Conservation (phyloP, 2,797 vertebrate species). For the Gorsachius magnificus region DNA sequence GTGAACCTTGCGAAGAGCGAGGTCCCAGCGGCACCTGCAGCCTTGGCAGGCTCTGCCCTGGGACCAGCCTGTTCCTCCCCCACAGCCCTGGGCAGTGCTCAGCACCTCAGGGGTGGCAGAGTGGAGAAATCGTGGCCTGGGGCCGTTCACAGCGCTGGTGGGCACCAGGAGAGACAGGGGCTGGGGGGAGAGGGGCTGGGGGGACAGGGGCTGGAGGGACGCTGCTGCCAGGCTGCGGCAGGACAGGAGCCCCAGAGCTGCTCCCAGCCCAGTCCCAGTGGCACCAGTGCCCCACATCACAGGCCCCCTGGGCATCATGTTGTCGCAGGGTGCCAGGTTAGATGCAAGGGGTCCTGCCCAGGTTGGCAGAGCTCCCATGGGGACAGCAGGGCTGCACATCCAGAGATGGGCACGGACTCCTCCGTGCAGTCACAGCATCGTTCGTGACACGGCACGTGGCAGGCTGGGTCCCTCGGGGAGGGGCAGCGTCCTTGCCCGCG, state of each 20-base stretch:
- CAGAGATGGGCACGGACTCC: not conserved
- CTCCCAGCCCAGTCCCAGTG: not conserved
- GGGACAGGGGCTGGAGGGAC: not conserved
- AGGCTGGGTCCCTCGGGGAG: not conserved
- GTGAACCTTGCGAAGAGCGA: constrained; percentile 2
- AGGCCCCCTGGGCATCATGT: accelerated
- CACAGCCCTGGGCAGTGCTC: not conserved
- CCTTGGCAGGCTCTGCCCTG: not conserved
- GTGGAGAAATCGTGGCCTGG: not conserved
- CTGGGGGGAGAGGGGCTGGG: no score
- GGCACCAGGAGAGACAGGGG: not conserved
- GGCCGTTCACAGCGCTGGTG: not conserved
- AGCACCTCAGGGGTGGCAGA: not conserved
- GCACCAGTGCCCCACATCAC: not conserved
- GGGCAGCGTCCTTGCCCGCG: not conserved
- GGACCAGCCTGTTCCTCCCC: not conserved
- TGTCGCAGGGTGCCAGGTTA: not conserved
- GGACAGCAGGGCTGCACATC: not conserved
- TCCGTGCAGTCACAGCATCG: not conserved
- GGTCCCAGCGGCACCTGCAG: not conserved
- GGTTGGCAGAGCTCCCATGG: not conserved
- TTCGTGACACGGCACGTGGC: not conserved
- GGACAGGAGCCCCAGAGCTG: not conserved
- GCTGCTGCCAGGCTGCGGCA: not conserved
- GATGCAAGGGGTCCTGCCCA: not conserved